Percentiles rank a stretch among this genome's conserved stretches.
Evolutionary conservation across 2,113 vertebrate species (phyloP).

Genomic region (Montifringilla adamsi): DNA sequence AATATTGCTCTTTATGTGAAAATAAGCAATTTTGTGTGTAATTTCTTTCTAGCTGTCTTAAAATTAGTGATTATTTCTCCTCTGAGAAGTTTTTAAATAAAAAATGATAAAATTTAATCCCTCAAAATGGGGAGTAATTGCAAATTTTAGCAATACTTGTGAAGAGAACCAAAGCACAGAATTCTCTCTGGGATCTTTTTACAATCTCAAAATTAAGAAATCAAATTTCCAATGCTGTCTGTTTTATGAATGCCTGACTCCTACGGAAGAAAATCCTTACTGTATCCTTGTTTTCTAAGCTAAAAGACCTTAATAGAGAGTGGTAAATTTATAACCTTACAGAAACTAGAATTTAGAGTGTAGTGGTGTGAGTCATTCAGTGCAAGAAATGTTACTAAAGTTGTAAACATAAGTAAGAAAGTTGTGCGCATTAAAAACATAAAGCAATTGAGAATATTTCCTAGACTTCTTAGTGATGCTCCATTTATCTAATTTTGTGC

Average conservation of each 20-base stretch:
- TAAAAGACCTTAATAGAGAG: not conserved
- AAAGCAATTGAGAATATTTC: not conserved
- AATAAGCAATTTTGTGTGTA: not conserved
- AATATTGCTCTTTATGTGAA: constrained; percentile 8
- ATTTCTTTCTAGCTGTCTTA: not conserved
- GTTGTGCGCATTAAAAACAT: not conserved
- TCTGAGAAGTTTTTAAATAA: constrained; percentile 17
- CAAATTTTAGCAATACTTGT: not conserved
- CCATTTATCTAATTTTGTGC: not conserved
- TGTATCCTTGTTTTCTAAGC: not conserved
- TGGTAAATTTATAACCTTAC: not conserved
- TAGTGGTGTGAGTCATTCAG: not conserved
- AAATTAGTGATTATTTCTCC: constrained; percentile 10
- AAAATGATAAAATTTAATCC: not conserved
- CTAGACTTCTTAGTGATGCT: not conserved
- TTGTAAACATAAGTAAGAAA: not conserved
- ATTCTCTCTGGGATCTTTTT: not conserved
- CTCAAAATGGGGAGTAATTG: not conserved
- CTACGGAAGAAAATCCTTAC: not conserved
- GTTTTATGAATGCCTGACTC: not conserved
- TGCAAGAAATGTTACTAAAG: not conserved
- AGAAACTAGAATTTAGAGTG: not conserved
- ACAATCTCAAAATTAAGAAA: not conserved
- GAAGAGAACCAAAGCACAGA: not conserved
- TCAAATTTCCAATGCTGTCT: not conserved